Percentiles rank a stretch among this genome's conserved stretches.
These are phyloP conservation scores for Diabrotica balteata DNA, from an alignment of 2,888 invertebrate genomes.

Conservation along the genomic window DNA sequence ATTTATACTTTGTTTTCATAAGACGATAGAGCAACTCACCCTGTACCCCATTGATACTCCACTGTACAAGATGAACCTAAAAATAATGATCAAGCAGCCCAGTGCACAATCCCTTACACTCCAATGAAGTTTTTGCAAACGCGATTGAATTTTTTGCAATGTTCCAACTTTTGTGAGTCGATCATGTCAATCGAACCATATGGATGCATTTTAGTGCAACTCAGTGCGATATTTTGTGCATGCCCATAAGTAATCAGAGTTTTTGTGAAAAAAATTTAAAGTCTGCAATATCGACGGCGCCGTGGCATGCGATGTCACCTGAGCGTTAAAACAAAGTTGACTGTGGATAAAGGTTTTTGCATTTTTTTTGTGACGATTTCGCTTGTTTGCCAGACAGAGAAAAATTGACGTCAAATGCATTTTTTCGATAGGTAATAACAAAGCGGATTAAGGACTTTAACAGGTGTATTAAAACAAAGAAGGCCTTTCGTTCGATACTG, in stretches of 20 bases:
- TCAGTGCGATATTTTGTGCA: slow-evolving; percentile 30
- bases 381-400: slow-evolving; percentile 16
- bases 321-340: slow-evolving; percentile 31
- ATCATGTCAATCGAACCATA: slow-evolving; percentile 25
- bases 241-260: slow-evolving; percentile 28
- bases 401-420: slow-evolving; percentile 16
- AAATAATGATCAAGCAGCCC: slow-evolving; percentile 19
- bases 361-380: slow-evolving; percentile 11
- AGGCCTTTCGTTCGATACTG: too few relatives aligned
- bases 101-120: slow-evolving; percentile 24
- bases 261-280: slow-evolving; percentile 30
- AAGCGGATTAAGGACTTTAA: not conserved
- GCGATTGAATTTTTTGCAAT: slow-evolving; percentile 15
- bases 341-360: slow-evolving; percentile 21
- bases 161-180: slow-evolving; percentile 16
- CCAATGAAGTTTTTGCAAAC: slow-evolving; percentile 17
- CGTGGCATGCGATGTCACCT: slow-evolving; percentile 31
- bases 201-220: slow-evolving; percentile 28
- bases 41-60: too few relatives aligned
- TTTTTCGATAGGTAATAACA: slow-evolving; percentile 4
- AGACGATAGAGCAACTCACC: too few relatives aligned
- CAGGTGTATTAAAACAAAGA: too few relatives aligned
- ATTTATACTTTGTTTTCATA: too few relatives aligned
- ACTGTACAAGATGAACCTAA: slow-evolving; percentile 3
- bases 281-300: slow-evolving; percentile 23